Conservation (phyloP, 2,888 invertebrate species). For the Diplolepis rosae region DNA sequence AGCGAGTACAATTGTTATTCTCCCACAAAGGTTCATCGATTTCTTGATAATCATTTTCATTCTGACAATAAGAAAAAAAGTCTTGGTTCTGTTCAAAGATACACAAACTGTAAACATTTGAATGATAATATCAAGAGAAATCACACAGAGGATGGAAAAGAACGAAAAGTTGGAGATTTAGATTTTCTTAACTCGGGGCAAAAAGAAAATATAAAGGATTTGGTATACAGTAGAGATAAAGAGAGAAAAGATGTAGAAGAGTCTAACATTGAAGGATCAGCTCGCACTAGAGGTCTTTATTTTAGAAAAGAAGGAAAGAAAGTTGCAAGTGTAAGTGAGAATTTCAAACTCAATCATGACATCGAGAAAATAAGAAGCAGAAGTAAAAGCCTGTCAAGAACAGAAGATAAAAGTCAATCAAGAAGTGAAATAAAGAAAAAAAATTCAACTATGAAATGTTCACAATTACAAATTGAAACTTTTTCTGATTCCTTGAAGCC, state of each 20-base stretch:
- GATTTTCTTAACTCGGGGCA: neutral
- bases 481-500: no score
- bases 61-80: neutral
- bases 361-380: neutral
- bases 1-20: neutral
- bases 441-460: neutral
- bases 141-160: neutral
- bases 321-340: neutral
- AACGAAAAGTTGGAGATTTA: neutral
- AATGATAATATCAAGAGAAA: neutral
- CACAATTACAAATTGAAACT: neutral
- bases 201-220: neutral
- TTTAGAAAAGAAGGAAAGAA: neutral
- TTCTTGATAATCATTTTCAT: neutral
- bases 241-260: neutral
- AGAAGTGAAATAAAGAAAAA: neutral
- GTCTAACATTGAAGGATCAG: constrained; percentile 6
- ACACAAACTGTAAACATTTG: neutral
- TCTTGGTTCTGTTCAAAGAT: neutral
- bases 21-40: neutral
- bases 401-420: neutral
- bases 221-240: neutral
- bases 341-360: neutral
- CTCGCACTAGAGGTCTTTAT: constrained; percentile 5
- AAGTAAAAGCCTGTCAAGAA: neutral